Conservation (phyloP, 64 coral and sea anemone genomes). For the Platygyra sinensis region DNA sequence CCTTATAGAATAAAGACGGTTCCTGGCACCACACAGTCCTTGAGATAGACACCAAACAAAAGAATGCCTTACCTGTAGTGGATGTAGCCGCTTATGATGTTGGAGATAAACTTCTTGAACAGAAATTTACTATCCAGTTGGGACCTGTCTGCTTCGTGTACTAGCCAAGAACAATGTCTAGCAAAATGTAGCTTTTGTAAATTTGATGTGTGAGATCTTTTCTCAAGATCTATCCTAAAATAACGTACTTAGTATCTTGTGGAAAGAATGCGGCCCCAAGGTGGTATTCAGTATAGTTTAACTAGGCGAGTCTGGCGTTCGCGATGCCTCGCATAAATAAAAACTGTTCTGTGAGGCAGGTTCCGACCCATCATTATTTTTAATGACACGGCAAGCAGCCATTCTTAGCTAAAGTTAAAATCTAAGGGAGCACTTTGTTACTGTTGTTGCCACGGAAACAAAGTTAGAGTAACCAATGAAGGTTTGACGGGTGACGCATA, state of each 20-base stretch:
- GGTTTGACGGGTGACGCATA: background rate
- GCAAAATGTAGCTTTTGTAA: background rate
- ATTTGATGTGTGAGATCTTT: background rate
- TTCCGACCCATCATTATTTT: background rate
- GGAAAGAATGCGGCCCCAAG: background rate
- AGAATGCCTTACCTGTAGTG: slow-evolving; percentile 33
- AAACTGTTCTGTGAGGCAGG: background rate
- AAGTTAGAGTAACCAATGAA: background rate
- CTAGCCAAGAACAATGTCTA: background rate
- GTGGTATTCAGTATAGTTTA: background rate
- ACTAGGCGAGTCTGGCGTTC: too few species aligned
- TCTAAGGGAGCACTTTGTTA: background rate
- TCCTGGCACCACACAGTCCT: slow-evolving; percentile 41
- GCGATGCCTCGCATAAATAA: background rate
- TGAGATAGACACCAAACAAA: slow-evolving; percentile 43
- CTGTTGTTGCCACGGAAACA: background rate
- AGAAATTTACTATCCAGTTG: slow-evolving; percentile 34
- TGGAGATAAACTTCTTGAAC: slow-evolving; percentile 15
- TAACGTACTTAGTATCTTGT: background rate
- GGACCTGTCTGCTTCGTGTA: slow-evolving; percentile 40
- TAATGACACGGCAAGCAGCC: background rate
- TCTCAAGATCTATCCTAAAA: background rate
- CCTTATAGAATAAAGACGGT: slow-evolving; percentile 22
- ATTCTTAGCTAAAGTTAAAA: too few species aligned
- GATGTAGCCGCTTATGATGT: slow-evolving; percentile 38